Evolutionary conservation across 1,140 invertebrate genomes (phyloP), one percentile per base, ranked within the genome.

Genomic region (Lepidotrigona ventralis): DNA sequence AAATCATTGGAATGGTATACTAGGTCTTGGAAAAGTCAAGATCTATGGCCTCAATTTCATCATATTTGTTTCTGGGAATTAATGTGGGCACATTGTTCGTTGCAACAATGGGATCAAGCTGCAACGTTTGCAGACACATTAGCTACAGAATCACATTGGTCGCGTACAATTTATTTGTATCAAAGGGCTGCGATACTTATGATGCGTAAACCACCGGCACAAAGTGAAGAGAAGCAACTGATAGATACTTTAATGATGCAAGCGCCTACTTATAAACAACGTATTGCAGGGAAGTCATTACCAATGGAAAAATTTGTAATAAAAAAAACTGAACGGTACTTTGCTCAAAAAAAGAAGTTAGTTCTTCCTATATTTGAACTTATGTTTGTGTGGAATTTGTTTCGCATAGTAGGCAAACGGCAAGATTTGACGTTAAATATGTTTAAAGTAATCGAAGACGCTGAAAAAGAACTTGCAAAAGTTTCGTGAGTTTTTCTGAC

Each of bases 301-400:
- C 98, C 99, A 23, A 97, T 99, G 95, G 99, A 99, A 93, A 99
- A 99, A 91, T 99, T 99, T 95, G 97, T 97, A 58, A 95, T 98
- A 17, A 97, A 96, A 90, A 98, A 98, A 91, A 95, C 97, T 29
- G 96, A 96, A 79, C 95, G 98, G 73, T 99, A 97, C 93, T 95
- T 96, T 85, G 94, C 95, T 58, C 97, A 98, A 93, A 96, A 96
- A 68, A 95, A 97, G 51, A 94, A 94, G 64, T 94, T 99, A 60
- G 93, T 97, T 11, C 94, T 99, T 73, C 98, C 98, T 19, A 96
- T 96, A 46, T 95, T 98, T 84, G 98, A 99, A 93, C 95, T 99
- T 76, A 95, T 99, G 88, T 99, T 98, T 91, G 95, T 99, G 1
- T 99, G 98, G 98, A 99, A 99, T 95, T 96, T 98, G 86, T 98